Evolutionary conservation across 2,113 vertebrate species (phyloP), one percentile per base, ranked within the genome.

Genomic region (Prolemur simus): DNA sequence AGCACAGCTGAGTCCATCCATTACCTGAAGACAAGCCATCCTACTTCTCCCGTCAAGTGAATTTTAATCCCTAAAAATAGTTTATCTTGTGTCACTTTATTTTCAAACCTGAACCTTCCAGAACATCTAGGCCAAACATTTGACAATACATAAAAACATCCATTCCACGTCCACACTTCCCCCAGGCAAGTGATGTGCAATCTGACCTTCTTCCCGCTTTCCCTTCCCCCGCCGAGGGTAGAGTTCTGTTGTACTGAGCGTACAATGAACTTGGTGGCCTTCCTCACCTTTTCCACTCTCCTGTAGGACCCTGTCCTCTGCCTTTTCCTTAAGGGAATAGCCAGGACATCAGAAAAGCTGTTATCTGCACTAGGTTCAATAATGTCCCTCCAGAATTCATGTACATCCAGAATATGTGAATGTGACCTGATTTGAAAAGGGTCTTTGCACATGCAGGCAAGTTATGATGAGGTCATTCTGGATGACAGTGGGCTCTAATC

Each of bases 51-150:
- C 2, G 0, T 32, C 71, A 80, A 60, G 78, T 74, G 49, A 68
- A 89, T 74, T 81, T 68, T 56, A 83, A 94, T 78, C 85, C 84
- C 80, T 89, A 85, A 95, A 82, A 89, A 77, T 77, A 93, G 21
- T 78, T 92, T 77, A 60, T 94, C 81, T 87, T 69, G 45, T 84
- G 80, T 87, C 74, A 73, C 84, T 77, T 87, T 49, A 49, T 94
- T 95, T 89, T 85, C 88, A 81, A 68, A 93, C 45, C 63, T 56
- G 71, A 82, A 88, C 45, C 78, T 92, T 94, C 88, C 58, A 58
- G 58, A 92, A 81, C 66, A 92, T 88, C 78, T 77, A 89, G 95
- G 91, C 49, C 94, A 95, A 64, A 64, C 0, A 2, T 85, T 11
- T 71, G 47, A 68, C 18, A 49, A 76, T 63, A 32, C 52, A 32